Evolutionary conservation across 2,113 vertebrate genomes (phyloP).

Genomic region (Gambusia affinis): DNA sequence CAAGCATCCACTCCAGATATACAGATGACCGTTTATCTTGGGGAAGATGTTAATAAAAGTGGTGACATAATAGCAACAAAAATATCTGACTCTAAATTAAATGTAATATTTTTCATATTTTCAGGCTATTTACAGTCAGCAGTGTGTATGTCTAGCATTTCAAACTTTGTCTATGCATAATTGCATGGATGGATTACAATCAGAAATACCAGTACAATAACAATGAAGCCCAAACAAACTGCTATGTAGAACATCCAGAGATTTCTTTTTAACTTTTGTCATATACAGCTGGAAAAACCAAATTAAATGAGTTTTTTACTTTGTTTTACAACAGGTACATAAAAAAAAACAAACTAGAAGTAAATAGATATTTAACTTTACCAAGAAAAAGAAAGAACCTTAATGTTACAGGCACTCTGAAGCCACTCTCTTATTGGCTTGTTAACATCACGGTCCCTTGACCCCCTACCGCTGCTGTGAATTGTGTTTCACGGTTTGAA

Average conservation of each 20-base stretch:
- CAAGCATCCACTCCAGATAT: background rate
- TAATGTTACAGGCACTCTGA: conserved; percentile 3
- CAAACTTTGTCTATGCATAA: too few species aligned
- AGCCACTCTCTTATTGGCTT: conserved; percentile 29
- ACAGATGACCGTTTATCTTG: too few species aligned
- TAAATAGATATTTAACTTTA: background rate
- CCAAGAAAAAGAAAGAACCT: background rate
- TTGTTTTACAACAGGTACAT: background rate
- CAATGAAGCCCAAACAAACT: background rate
- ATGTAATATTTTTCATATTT: too few species aligned
- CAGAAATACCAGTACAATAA: too few species aligned
- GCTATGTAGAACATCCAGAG: background rate
- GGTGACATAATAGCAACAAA: too few species aligned
- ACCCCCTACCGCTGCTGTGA: conserved; percentile 65
- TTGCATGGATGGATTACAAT: too few species aligned
- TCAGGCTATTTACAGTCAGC: too few species aligned
- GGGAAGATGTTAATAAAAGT: too few species aligned
- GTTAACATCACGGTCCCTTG: conserved; percentile 47
- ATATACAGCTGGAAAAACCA: background rate
- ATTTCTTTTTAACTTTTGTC: background rate
- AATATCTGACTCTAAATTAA: too few species aligned
- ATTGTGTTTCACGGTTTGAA: conserved; percentile 73
- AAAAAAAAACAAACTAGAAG: background rate
- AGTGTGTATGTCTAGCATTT: too few species aligned
- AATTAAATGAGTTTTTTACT: background rate